Conservation (phyloP, 2,113 vertebrate species). For the Thalassarche chlororhynchos region DNA sequence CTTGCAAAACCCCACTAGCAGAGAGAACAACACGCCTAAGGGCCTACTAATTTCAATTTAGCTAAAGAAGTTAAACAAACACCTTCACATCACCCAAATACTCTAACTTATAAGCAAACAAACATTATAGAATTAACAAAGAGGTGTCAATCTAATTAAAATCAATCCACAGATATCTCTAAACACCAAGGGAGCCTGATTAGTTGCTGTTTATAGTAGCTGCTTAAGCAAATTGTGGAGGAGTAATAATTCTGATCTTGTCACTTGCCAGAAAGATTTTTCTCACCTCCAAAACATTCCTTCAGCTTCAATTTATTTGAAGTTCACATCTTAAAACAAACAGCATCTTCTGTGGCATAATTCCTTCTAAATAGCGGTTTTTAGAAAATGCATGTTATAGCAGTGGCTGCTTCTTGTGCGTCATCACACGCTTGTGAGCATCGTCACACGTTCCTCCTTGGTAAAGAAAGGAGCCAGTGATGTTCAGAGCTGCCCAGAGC, state of each 20-base stretch:
- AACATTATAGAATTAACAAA: slow-evolving; percentile 30
- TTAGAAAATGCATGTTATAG: background rate
- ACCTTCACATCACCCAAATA: background rate
- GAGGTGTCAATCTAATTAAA: slow-evolving; percentile 52
- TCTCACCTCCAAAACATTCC: background rate
- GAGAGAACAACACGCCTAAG: background rate
- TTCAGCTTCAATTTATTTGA: background rate
- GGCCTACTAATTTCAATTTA: background rate
- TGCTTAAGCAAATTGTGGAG: slow-evolving; percentile 37
- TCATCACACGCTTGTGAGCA: background rate
- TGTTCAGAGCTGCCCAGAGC: background rate
- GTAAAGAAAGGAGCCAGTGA: background rate
- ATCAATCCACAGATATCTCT: background rate
- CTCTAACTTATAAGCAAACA: slow-evolving; percentile 11
- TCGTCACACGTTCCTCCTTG: rapidly evolving
- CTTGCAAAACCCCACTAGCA: background rate
- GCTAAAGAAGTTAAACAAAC: background rate
- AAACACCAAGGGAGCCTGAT: slow-evolving; percentile 28
- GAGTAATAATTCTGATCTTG: background rate
- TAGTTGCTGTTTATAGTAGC: slow-evolving; percentile 24
- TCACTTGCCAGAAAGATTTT: background rate
- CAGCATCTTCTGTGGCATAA: background rate
- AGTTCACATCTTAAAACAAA: background rate
- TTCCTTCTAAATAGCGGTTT: background rate
- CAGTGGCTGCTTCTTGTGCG: background rate